phyloP scores from a whole-genome alignment of 1,140 invertebrate genomes.

The Brachionus plicatilis region DNA sequence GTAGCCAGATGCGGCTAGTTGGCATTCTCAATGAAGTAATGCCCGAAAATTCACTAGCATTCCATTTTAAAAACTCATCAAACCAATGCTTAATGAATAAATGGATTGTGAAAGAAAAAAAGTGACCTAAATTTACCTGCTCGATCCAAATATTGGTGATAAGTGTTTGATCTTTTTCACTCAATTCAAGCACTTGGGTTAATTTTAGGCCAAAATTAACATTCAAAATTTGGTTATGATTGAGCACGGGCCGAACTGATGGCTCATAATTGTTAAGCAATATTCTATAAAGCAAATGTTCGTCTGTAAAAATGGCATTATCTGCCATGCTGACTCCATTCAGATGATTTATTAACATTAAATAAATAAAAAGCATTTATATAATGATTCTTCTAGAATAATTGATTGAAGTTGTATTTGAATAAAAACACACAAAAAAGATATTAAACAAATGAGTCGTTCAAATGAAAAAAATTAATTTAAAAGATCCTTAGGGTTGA shows the following conservation, averaged over 20 bases:
- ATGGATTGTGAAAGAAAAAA: neutral
- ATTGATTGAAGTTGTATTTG: neutral
- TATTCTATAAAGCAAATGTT: constrained; percentile 15
- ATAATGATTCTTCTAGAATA: neutral
- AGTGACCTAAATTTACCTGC: constrained; percentile 55
- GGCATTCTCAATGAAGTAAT: constrained; percentile 92
- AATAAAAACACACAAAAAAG: neutral
- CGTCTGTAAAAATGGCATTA: neutral
- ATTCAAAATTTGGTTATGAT: constrained; percentile 43
- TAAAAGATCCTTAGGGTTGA: neutral
- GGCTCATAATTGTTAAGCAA: constrained; percentile 32
- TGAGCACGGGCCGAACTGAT: constrained; percentile 16
- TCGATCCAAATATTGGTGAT: constrained; percentile 88
- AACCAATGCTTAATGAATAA: constrained; percentile 65
- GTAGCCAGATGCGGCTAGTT: constrained; percentile 94
- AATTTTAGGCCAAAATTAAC: constrained; percentile 49
- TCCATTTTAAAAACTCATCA: constrained; percentile 96
- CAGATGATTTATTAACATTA: neutral
- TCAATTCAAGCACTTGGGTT: constrained; percentile 53
- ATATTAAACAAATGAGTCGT: neutral
- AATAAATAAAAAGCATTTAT: neutral
- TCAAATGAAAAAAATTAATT: neutral
- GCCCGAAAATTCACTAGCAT: constrained; percentile 81
- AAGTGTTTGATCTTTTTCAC: constrained; percentile 75
- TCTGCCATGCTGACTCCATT: neutral